Conservation (phyloP, 92 coral and sea anemone species). For the Porites cylindrica region DNA sequence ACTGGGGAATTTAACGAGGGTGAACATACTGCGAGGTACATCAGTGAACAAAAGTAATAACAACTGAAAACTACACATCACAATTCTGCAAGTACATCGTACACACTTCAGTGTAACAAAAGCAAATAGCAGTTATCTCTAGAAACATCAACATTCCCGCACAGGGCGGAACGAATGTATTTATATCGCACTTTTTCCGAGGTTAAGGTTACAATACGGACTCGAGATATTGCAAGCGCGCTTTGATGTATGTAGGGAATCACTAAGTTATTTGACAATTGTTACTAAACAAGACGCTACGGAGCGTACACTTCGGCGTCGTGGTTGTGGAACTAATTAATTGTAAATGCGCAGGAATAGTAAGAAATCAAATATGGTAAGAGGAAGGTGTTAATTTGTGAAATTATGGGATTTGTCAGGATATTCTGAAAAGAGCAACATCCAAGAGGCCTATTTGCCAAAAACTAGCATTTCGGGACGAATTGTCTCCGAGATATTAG, state of each 20-base stretch:
- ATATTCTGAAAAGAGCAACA: no score
- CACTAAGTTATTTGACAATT: neutral
- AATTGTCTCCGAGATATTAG: no score
- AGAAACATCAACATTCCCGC: slow-evolving; percentile 29
- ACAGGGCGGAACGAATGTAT: slow-evolving; percentile 13
- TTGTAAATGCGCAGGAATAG: no score
- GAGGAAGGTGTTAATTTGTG: no score
- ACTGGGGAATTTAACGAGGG: neutral
- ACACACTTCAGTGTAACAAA: neutral
- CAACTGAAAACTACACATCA: neutral
- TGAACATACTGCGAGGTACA: neutral
- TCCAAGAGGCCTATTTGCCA: no score
- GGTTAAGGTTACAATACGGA: neutral
- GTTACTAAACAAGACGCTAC: no score
- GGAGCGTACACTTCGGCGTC: no score
- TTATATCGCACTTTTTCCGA: slow-evolving; percentile 1
- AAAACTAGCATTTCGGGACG: no score
- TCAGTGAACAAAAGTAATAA: neutral
- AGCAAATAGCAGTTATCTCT: neutral
- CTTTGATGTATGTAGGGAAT: neutral
- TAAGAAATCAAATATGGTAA: no score
- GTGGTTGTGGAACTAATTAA: no score
- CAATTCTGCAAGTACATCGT: neutral
- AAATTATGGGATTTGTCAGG: no score
- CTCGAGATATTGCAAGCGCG: neutral